Base-by-base conservation (phyloP, 2,113 vertebrate genomes). In the Orycteropus afer region DNA sequence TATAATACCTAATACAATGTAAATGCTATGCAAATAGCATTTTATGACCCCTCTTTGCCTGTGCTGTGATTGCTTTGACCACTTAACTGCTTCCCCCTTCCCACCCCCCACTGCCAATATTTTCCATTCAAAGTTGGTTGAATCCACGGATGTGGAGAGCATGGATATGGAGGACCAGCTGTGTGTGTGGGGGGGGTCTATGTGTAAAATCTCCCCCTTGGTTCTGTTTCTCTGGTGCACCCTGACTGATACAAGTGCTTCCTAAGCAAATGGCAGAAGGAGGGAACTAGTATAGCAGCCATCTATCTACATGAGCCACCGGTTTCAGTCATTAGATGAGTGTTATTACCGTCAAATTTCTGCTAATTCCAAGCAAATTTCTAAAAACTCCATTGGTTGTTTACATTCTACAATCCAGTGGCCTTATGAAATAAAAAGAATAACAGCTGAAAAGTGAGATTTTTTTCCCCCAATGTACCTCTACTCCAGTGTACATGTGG, bases 321-420 rank as follows among this genome's bases (percentile, higher is more conserved):
- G 18, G n/a, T 5, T 55, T 42, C 76, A 47, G n/a, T 82, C 73
- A 84, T 77, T 27, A 80, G 76, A 20, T 53, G 34, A 34, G 77
- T 86, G 89, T 69, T 3, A 84, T n/a, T 94, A 76, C 69, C 89
- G 83, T 42, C 65, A 78, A 89, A 78, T 53, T 85, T 89, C 69
- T 90, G 29, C 51, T 59, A 94, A 78, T 96, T 80, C 17, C 32
- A 65, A 13, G 82, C 55, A 95, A 8, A 57, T 89, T 87, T 84
- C 91, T 73, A 2, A 81, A 84, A 81, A 79, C 34, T 92, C 69
- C 63, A 80, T 32, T 59, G 25, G 80, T 55, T 84, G 88, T 85
- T 74, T 79, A 85, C 22, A 83, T 23, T 65, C 55, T 84, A 49
- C 47, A 92, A 88, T 79, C 86, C 80, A 87, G 69, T 71, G 25